phyloP scores from a whole-genome alignment of 2,113 vertebrate species.

The Mesitornis unicolor region DNA sequence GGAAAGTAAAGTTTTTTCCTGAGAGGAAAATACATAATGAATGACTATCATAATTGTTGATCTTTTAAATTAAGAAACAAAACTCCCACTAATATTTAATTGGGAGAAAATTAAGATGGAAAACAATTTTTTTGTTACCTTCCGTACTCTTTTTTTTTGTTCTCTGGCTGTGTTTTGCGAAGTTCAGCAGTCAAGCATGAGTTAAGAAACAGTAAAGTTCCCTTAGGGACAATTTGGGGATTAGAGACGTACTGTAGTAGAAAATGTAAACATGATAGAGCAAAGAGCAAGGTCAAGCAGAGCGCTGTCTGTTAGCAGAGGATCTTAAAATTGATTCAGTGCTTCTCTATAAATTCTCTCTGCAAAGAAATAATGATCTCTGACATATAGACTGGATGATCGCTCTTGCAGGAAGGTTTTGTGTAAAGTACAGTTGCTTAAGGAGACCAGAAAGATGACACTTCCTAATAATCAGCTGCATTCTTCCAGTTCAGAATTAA shows the following conservation, averaged over 20 bases:
- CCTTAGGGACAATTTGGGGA: slow-evolving; percentile 63
- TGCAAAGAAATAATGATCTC: slow-evolving; percentile 28
- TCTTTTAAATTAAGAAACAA: background rate
- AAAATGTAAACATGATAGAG: slow-evolving; percentile 69
- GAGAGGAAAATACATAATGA: background rate
- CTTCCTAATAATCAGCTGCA: background rate
- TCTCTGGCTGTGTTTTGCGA: background rate
- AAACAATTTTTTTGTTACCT: background rate
- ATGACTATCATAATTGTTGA: background rate
- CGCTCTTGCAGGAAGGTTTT: slow-evolving; percentile 20
- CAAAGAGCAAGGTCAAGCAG: slow-evolving; percentile 64
- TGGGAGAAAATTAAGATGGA: background rate
- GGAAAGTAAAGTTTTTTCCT: background rate
- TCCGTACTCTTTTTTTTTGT: background rate
- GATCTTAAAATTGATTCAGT: slow-evolving; percentile 67
- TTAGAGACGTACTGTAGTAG: slow-evolving; percentile 63
- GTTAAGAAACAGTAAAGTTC: slow-evolving; percentile 56
- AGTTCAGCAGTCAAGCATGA: slow-evolving; percentile 43
- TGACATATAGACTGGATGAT: background rate
- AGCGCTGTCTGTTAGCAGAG: slow-evolving; percentile 62
- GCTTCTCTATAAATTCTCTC: slow-evolving; percentile 56
- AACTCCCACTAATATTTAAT: background rate
- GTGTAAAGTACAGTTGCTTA: background rate
- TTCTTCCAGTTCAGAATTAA: background rate
- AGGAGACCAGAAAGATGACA: background rate